Evolutionary conservation across 2,797 vertebrate species (phyloP), one percentile per base, ranked within the genome.

Genomic region (Hephaestus fuliginosus): DNA sequence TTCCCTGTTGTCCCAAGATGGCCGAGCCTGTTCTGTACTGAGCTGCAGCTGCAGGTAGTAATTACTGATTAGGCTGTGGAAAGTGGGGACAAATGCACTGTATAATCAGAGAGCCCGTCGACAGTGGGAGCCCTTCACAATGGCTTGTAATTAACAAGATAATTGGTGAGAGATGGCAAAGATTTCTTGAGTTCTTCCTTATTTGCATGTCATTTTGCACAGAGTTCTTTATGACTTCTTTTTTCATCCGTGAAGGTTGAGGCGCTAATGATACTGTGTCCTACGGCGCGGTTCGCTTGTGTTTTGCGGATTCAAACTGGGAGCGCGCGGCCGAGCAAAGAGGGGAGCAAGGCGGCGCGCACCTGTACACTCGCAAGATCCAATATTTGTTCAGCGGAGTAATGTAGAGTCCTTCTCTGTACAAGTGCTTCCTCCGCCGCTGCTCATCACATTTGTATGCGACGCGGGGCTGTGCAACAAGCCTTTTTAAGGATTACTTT

Each of bases 71-170:
- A 96, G 94, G 89, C 92, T 76, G 78, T 72, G 84, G 91, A 93
- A 93, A 94, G 91, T 92, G 92, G 92, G 93, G 94, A 96, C 94
- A 93, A 95, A 95, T 91, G 93, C 91, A 83, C 68, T 85, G 91
- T 94, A 94, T 95, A 96, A 96, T 96, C 95, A 95, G 92, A 74
- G 91, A 91, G 92, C 92, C 90, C 70, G 91, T 94, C 92, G 92
- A 93, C 95, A 91, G 94, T 94, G 90, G 90, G 92, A 94, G 91
- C 91, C 80, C 87, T 93, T 92, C 91, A 96, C 95, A 96, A 95
- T 95, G 92, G 92, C 93, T 95, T 93, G 94, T 96, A 96, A 96
- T 96, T 96, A 96, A 96, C 94, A 93, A 95, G 94, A 95, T 96
- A 95, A 96, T 96, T 96, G 94, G 92, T 74, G 92, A 93, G 94